These are phyloP conservation scores for Drosophila pseudotakahashii DNA, from an alignment of 2,888 invertebrate genomes.

Conservation along the genomic window DNA sequence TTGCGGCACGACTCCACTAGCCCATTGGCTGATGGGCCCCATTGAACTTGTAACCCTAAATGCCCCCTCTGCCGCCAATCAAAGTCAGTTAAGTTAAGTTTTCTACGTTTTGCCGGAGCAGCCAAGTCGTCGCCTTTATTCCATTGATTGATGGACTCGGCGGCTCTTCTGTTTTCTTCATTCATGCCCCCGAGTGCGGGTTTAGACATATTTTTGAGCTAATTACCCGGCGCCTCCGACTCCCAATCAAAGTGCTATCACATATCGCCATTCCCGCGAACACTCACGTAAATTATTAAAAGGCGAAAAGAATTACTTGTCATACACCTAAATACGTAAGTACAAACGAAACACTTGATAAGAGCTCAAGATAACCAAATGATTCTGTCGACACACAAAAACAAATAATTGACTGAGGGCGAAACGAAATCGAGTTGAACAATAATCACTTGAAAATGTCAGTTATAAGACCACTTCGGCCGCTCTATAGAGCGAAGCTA, in stretches of 20 bases:
- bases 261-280: conserved; percentile 11
- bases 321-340: conserved; percentile 1
- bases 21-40: conserved; percentile 35
- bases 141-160: conserved; percentile 44
- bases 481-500: conserved; percentile 10
- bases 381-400: conserved; percentile 59
- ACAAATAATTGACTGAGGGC: conserved; percentile 33
- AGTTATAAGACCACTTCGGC: conserved; percentile 51
- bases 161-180: conserved; percentile 1
- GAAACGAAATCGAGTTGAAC: conserved; percentile 35
- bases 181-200: not conserved
- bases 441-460: conserved; percentile 70
- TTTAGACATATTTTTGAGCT: conserved; percentile 51
- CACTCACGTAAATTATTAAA: conserved; percentile 12
- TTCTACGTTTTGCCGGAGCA: conserved; percentile 6
- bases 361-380: conserved; percentile 67
- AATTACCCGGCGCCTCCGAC: conserved; percentile 53
- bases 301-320: conserved; percentile 18
- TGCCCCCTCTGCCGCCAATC: conserved; percentile 11
- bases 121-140: conserved; percentile 31
- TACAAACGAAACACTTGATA: conserved; percentile 62
- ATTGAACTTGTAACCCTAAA: conserved; percentile 18
- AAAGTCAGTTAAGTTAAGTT: conserved; percentile 17
- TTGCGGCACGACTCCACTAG: conserved; percentile 20
- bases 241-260: conserved; percentile 29